A percentile compares a stretch with the other conserved stretches of the same genome.
Conservation (phyloP, 2,888 invertebrate species). For the Amphimallon solstitiale region DNA sequence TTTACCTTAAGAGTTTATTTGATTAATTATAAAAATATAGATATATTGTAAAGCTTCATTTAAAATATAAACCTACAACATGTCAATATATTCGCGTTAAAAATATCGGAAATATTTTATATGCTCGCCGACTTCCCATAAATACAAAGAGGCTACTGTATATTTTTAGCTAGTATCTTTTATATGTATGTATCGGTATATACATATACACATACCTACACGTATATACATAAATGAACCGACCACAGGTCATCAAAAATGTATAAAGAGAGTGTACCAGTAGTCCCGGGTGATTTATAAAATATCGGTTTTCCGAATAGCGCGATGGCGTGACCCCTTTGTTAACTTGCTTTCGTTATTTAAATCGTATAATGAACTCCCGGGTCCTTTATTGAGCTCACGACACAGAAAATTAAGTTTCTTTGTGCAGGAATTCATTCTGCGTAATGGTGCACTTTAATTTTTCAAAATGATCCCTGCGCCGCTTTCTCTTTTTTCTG, state of each 20-base stretch:
- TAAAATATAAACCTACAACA: no score
- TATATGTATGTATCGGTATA: background rate
- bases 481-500: background rate
- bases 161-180: background rate
- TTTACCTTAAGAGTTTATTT: no score
- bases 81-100: no score
- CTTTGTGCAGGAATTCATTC: slow-evolving; percentile 32
- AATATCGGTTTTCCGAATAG: slow-evolving; percentile 46
- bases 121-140: background rate
- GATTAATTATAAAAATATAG: no score
- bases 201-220: background rate
- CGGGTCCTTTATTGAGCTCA: slow-evolving; percentile 24
- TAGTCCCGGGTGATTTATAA: slow-evolving; percentile 41
- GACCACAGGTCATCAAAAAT: slow-evolving; percentile 27
- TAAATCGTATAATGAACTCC: slow-evolving; percentile 47
- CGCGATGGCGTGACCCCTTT: slow-evolving; percentile 47
- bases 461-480: slow-evolving; percentile 14
- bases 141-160: no score
- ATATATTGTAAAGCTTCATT: no score
- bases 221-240: background rate
- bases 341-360: slow-evolving; percentile 46
- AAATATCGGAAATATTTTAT: background rate
- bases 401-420: slow-evolving; percentile 35
- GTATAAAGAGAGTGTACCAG: slow-evolving; percentile 21
- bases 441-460: slow-evolving; percentile 30